Evolutionary conservation across 2,888 invertebrate species (phyloP), one percentile per base, ranked within the genome.

Genomic region (Dascillus cervinus): DNA sequence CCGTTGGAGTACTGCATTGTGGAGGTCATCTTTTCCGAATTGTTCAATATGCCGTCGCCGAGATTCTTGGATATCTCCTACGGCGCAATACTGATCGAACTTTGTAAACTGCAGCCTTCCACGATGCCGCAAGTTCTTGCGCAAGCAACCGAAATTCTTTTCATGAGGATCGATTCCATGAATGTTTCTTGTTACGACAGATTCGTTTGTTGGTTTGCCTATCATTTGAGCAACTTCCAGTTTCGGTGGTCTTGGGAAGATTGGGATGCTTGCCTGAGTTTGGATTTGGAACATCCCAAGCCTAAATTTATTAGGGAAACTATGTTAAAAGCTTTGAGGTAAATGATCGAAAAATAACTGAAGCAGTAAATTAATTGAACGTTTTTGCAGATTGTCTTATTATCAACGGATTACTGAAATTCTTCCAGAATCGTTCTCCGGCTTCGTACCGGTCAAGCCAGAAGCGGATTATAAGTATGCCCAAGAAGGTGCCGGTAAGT

Each of bases 161-260:
- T 92, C 57, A 83, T 94, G 68, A 75, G 97, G 42, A 85, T 97
- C 55, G 95, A 97, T 60, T 82, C 87, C 1, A 97, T 98, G 97
- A 95, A 96, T 61, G 85, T 91, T 1, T 82, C 90, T 2, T 92
- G 95, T 59, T 89, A 97, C 64, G 97, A 98, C 66, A 80, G 96
- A 52, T 94, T 98, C 62, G 88, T 87, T 12, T 83, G 81, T 62
- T 99, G 98, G 98, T 98, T 98, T 65, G 80, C 90, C 1, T 97
- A 97, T 63, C 97, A 98, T 66, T 72, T 98, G 65, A 96, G 96
- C 62, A 98, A 98, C 69, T 98, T 98, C 64, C 96, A 98, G 65
- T 98, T 94, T 62, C 81, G 94, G 30, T 98, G 97, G 97, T 91
- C 91, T 2, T 98, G 98, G 98, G 90, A 91, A 46, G 92, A 92